A percentile compares a stretch with the other conserved stretches of the same genome.
phyloP scores from a whole-genome alignment of 2,888 invertebrate species.

The Caenorhabditis japonica region DNA sequence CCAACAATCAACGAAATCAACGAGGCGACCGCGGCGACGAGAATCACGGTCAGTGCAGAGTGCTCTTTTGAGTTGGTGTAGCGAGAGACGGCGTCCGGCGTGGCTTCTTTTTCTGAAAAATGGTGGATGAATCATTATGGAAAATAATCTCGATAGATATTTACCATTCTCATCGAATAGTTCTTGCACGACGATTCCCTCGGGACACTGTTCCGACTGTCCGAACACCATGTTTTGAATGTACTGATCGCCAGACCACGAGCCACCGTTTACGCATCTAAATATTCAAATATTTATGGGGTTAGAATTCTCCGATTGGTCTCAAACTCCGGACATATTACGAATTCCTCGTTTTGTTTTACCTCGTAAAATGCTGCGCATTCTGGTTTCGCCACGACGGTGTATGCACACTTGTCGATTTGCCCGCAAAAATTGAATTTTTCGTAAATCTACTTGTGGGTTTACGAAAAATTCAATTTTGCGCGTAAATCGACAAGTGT shows the following conservation, averaged over 20 bases:
- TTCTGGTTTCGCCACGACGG: too few species aligned
- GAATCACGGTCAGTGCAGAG: slow-evolving; percentile 33
- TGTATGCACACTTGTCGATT: too few species aligned
- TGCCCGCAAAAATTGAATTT: too few species aligned
- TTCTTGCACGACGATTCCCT: slow-evolving; percentile 58
- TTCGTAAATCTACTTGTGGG: too few species aligned
- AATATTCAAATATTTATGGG: neutral
- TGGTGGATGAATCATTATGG: too few species aligned
- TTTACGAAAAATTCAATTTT: too few species aligned
- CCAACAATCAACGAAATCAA: slow-evolving; percentile 41
- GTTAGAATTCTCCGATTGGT: too few species aligned
- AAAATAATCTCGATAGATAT: too few species aligned
- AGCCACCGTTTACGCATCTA: slow-evolving; percentile 51
- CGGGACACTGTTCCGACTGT: slow-evolving; percentile 74
- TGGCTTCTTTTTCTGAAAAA: slow-evolving; percentile 16
- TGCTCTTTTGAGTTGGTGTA: slow-evolving; percentile 25
- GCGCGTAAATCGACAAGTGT: too few species aligned
- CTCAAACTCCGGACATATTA: too few species aligned
- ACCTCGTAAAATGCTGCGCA: too few species aligned
- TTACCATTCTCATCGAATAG: slow-evolving; percentile 43
- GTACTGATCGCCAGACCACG: slow-evolving; percentile 63
- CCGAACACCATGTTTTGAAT: slow-evolving; percentile 76
- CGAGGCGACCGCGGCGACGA: slow-evolving; percentile 34
- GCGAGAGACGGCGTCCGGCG: slow-evolving; percentile 40
- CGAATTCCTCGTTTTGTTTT: too few species aligned